Conservation (phyloP, 2,113 vertebrate genomes). For the Ifrita kowaldi region DNA sequence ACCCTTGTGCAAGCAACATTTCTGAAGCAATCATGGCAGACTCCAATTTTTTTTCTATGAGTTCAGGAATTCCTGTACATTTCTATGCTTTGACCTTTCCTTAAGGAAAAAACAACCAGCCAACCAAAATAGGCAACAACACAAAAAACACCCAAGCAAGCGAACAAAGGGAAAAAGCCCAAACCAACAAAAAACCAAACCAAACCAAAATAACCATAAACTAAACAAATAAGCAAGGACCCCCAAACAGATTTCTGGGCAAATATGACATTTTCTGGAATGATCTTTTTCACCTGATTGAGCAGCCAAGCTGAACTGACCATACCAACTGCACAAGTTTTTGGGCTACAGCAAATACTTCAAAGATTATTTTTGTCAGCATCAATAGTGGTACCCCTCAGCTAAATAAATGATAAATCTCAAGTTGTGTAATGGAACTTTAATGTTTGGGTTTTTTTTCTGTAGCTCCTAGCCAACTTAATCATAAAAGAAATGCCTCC, state of each 20-base stretch:
- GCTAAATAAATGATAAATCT: background rate
- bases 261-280: background rate
- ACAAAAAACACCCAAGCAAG: background rate
- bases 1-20: rapidly evolving
- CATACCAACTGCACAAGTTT: background rate
- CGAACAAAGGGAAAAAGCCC: rapidly evolving
- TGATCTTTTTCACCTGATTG: background rate
- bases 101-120: background rate
- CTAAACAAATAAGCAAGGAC: background rate
- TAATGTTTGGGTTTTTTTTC: background rate
- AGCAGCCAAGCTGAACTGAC: background rate
- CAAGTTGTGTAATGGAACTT: rapidly evolving
- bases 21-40: background rate
- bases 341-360: background rate
- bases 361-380: background rate
- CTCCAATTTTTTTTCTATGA: background rate
- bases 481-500: background rate
- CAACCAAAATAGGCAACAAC: background rate
- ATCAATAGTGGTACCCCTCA: background rate
- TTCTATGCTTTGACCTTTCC: background rate
- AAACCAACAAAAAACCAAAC: background rate
- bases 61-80: background rate
- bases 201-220: background rate
- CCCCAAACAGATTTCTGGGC: rapidly evolving
- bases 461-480: background rate